Percentiles rank a stretch among this genome's conserved stretches.
Evolutionary conservation across 2,797 vertebrate species (phyloP).

Genomic region (Pangasius mekongensis): DNA sequence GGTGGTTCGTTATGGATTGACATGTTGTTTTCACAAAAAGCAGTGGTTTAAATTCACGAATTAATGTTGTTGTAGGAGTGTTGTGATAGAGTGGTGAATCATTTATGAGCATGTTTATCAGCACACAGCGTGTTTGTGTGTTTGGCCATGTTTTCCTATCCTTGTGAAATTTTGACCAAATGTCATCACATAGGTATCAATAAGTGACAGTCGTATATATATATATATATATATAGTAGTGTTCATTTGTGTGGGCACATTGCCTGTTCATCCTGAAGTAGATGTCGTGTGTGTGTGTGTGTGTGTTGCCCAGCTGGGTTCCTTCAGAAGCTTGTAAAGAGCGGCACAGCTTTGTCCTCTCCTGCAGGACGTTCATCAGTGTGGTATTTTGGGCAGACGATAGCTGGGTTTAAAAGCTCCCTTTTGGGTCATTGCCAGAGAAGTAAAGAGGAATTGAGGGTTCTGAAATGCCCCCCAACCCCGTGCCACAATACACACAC

Average conservation of each 20-base stretch:
- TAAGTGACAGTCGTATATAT: not conserved
- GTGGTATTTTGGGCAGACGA: constrained; percentile 66
- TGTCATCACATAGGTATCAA: not conserved
- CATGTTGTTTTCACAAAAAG: constrained; percentile 12
- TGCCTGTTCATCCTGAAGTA: constrained; percentile 35
- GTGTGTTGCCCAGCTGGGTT: constrained; percentile 51
- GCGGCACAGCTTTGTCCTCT: constrained; percentile 49
- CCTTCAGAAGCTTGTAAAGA: constrained; percentile 32
- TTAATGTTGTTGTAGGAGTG: constrained; percentile 32
- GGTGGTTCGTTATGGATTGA: not conserved
- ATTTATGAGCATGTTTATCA: not conserved
- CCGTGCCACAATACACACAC: not conserved
- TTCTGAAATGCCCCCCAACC: constrained; percentile 20
- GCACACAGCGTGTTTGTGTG: not conserved
- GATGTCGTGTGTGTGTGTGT: constrained; percentile 2
- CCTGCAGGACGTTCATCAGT: constrained; percentile 60
- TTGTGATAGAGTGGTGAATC: not conserved
- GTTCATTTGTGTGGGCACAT: constrained; percentile 1
- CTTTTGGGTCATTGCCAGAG: constrained; percentile 49
- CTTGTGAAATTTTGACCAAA: not conserved
- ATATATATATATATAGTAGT: no score
- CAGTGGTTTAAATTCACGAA: constrained; percentile 19
- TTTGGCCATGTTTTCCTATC: not conserved
- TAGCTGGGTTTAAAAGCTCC: constrained; percentile 60
- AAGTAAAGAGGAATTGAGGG: constrained; percentile 47